Base-by-base conservation (phyloP, 1,140 invertebrate species). In the Steinernema khuongi region DNA sequence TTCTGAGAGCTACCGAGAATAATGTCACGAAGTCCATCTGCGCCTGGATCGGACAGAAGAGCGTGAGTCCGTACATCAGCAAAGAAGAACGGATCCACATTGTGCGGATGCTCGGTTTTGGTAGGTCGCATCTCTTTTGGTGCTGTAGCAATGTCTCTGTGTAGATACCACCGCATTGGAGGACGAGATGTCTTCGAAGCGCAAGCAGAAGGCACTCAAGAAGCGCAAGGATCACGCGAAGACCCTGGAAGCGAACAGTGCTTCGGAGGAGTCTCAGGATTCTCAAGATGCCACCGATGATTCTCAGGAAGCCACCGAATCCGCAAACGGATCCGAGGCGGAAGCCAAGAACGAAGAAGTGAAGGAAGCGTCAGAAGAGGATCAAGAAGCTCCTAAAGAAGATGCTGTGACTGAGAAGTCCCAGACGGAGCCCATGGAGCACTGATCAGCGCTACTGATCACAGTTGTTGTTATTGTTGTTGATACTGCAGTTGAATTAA, bases 21-120 rank as follows among this genome's bases (percentile, higher is more conserved):
- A 60, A 14, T 2, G 50, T 60, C 19, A 26, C 11, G 32, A 70
- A 76, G 11, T 74, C 77, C 2, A 72, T 78, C 32, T 78, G 77
- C 60, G 68, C 77, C 19, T 78, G 77, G 77, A 67, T 76, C 71
- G 77, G 77, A 11, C 32, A 70, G 28, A 66, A 77, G 43, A 74
- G 72, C 2, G 72, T 72, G 7, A 72, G 74, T 7, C 77, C 77
- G n/a, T 78, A 78, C 66, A 71, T 78, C 32, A 60, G 41, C 28
- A 78, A 78, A 50, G 77, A 78, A 28, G 75, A 77, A 50, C 71
- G 74, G 1, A 70, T 78, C 31, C 77, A 78, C 31, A 19, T 78
- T 4, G n/a, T 78, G 0, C 31, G 77, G 67, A 77, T 77, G 76
- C 74, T 77, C 50, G 74, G 74, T 0, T 72, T 75, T 1, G 76